Evolutionary conservation across 2,113 vertebrate genomes (phyloP).

Genomic region (Indicator indicator): DNA sequence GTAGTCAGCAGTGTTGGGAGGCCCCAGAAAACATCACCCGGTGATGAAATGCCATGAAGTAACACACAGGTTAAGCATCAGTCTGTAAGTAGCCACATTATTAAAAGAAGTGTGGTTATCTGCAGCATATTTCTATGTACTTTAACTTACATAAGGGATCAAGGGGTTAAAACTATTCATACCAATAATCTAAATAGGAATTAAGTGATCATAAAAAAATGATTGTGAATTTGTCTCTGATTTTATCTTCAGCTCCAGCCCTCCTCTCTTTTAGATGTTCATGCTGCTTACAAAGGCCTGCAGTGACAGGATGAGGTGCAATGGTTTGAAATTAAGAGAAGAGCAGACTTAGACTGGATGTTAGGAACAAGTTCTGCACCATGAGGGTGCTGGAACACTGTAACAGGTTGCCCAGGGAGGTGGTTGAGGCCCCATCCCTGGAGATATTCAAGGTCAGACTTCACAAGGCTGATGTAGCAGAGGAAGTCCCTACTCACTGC

Average conservation of each 20-base stretch:
- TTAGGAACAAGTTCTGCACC: too few species aligned
- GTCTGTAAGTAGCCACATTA: not conserved
- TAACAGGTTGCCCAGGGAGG: too few species aligned
- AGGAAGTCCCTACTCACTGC: too few species aligned
- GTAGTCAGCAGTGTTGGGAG: too few species aligned
- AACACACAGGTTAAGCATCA: not conserved
- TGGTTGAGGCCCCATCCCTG: too few species aligned
- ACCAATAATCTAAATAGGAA: not conserved
- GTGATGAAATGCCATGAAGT: not conserved
- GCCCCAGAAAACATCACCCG: not conserved
- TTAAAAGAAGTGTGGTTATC: not conserved
- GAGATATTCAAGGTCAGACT: too few species aligned
- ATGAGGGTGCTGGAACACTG: too few species aligned
- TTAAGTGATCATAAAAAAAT: slow-evolving; percentile 1
- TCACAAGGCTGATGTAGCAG: too few species aligned
- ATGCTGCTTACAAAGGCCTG: not conserved
- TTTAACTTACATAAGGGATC: not conserved
- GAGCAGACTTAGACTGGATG: too few species aligned
- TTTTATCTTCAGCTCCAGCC: not conserved
- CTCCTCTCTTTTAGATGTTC: not conserved
- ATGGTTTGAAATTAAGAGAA: too few species aligned
- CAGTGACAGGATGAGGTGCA: too few species aligned
- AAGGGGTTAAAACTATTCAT: not conserved
- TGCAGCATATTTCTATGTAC: not conserved
- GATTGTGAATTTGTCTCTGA: not conserved